Evolutionary conservation across 2,888 invertebrate species (phyloP).

Genomic region (Mesochorus sp.): DNA sequence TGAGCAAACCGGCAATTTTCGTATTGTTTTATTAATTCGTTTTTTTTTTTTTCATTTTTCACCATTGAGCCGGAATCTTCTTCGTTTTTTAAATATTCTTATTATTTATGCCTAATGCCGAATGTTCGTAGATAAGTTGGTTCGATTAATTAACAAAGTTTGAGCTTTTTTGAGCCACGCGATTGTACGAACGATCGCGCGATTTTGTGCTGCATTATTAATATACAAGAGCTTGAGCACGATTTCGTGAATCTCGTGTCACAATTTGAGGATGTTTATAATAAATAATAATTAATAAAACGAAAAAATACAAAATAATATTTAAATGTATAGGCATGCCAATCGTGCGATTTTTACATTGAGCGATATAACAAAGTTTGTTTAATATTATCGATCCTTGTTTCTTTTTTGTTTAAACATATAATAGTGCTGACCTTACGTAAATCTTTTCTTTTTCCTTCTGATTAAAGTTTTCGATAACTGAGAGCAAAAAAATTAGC

Average conservation of each 20-base stretch:
- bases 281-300: too few relatives aligned
- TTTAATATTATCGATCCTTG: too few relatives aligned
- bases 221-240: slow-evolving; percentile 34
- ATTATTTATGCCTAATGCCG: neutral
- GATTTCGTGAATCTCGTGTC: slow-evolving; percentile 16
- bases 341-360: too few relatives aligned
- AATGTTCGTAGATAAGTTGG: too few relatives aligned
- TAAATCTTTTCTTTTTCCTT: too few relatives aligned
- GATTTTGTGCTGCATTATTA: neutral
- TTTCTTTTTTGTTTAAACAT: too few relatives aligned
- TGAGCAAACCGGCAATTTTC: slow-evolving; percentile 56
- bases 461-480: too few relatives aligned
- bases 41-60: slow-evolving; percentile 2
- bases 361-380: too few relatives aligned
- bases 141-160: slow-evolving; percentile 14
- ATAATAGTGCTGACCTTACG: too few relatives aligned
- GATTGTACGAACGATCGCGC: neutral
- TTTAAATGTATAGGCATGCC: too few relatives aligned
- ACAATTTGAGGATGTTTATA: neutral
- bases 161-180: slow-evolving; percentile 52
- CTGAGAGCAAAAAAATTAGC: neutral
- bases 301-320: too few relatives aligned
- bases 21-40: neutral
- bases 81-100: slow-evolving; percentile 34
- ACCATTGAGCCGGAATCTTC: slow-evolving; percentile 34